Evolutionary conservation across 1,140 invertebrate species (phyloP).

Genomic region (Arctopsyche grandis): DNA sequence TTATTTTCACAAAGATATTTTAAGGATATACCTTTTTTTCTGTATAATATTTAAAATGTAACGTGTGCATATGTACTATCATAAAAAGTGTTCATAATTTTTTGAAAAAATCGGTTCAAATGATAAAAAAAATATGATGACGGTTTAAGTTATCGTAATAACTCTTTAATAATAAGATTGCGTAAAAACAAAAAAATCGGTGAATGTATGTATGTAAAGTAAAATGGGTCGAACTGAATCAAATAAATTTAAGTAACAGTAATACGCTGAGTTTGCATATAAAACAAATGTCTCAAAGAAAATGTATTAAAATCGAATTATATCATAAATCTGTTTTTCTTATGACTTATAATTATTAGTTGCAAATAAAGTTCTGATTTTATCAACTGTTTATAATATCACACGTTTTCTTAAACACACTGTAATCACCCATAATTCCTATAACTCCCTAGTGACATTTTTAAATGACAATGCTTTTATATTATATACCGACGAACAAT

Average conservation of each 20-base stretch:
- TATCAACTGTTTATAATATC: conserved; percentile 5
- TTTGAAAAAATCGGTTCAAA: conserved; percentile 27
- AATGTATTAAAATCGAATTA: conserved; percentile 18
- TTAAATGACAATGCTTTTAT: too few relatives aligned
- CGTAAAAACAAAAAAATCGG: conserved; percentile 22
- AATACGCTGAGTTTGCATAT: conserved; percentile 20
- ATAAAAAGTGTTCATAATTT: conserved; percentile 28
- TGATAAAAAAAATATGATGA: conserved; percentile 21
- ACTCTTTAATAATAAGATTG: conserved; percentile 26
- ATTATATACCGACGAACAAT: too few relatives aligned
- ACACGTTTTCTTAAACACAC: background rate
- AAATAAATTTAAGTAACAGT: conserved; percentile 23
- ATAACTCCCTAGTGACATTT: too few relatives aligned
- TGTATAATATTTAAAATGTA: conserved; percentile 18
- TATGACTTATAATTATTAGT: conserved; percentile 27
- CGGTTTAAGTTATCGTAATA: conserved; percentile 21
- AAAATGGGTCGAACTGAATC: conserved; percentile 29
- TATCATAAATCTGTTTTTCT: conserved; percentile 25
- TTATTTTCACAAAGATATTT: conserved; percentile 29
- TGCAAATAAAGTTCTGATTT: conserved; percentile 32
- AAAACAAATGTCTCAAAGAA: conserved; percentile 18
- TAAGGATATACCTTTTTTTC: background rate
- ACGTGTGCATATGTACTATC: conserved; percentile 30
- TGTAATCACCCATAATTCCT: too few relatives aligned
- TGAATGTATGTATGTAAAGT: conserved; percentile 19